A percentile compares a stretch with the other conserved stretches of the same genome.
Conservation (phyloP, 2,113 vertebrate genomes). For the Dascyllus trimaculatus region DNA sequence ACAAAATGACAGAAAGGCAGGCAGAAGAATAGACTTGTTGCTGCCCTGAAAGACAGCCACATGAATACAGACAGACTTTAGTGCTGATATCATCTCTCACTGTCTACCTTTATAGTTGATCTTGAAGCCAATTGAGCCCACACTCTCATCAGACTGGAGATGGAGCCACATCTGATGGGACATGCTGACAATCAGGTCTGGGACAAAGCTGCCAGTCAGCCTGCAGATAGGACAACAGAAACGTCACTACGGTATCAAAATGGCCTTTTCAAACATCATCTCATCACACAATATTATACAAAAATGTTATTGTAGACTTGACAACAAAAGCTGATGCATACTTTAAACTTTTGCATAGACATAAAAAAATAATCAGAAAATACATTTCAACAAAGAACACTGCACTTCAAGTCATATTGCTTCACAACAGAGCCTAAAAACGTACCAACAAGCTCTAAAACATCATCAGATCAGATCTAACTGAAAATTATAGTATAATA, state of each 20-base stretch:
- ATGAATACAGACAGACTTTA: slow-evolving; percentile 26
- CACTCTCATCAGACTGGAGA: slow-evolving; percentile 97
- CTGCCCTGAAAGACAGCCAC: slow-evolving; percentile 24
- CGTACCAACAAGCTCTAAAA: no score
- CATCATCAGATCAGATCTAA: no score
- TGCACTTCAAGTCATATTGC: no score
- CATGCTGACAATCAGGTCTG: slow-evolving; percentile 98
- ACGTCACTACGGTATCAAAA: slow-evolving; percentile 14
- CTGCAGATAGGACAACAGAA: slow-evolving; percentile 76
- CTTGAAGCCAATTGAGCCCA: slow-evolving; percentile 98
- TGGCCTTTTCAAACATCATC: background rate
- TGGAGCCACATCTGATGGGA: slow-evolving; percentile 98
- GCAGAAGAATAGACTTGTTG: slow-evolving; percentile 22
- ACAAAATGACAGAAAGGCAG: background rate
- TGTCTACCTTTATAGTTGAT: slow-evolving; percentile 97
- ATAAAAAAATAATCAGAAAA: background rate
- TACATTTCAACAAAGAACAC: background rate
- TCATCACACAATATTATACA: background rate
- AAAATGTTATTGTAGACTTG: background rate
- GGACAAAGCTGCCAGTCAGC: slow-evolving; percentile 96
- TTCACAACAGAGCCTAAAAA: no score
- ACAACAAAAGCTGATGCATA: background rate
- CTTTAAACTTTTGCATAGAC: background rate
- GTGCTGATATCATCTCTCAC: slow-evolving; percentile 36
- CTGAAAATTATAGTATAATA: no score